Evolutionary conservation across 30 jellyfish, hydroid and myxozoan genomes (phyloP), one percentile per base, ranked within the genome.

Genomic region (Aurelia sp.): DNA sequence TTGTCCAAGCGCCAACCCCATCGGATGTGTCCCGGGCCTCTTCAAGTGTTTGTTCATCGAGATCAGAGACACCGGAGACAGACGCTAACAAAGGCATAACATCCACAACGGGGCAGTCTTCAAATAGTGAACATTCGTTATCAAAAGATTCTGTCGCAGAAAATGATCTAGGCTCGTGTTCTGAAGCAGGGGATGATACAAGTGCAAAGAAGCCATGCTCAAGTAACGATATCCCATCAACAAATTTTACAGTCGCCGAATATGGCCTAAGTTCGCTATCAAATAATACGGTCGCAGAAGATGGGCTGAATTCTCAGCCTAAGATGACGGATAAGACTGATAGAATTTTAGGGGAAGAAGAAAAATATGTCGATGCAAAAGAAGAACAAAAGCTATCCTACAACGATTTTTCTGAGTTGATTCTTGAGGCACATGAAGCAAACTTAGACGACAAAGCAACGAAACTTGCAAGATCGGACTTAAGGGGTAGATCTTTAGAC

Each of bases 1-100:
- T 58, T 30, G 61, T 77, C n/a, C 88, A 77, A 60, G 76, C 88
- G n/a, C 88, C 88, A 16, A 77, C 88, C 61, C 88, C 88, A 19
- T 77, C 88, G 10, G 76, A 77, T 40, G 30, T 77, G 48, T 69
- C 88, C 1, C 78, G 77, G 13, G 48, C 77, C 44, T 33, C 77
- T 3, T 77, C 88, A 4, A 77, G 76, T 19, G 63, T 57, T 77
- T 78, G 77, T 19, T 77, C 88, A 10, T 77, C 88, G 2, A 64
- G 77, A 77, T n/a, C 88, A 38, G 78, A 21, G 48, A 57, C 88
- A 21, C 88, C 88, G 1, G 88, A 77, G 65, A 55, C 61, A 35
- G 76, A 20, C 35, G 65, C 51, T 20, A 17, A 31, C 4, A 59
- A 33, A 19, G 22, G 7, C 19, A 51, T 35, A 20, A 5, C 10